Conservation (phyloP, 2,113 vertebrate genomes). For the Nyctereutes procyonoides region DNA sequence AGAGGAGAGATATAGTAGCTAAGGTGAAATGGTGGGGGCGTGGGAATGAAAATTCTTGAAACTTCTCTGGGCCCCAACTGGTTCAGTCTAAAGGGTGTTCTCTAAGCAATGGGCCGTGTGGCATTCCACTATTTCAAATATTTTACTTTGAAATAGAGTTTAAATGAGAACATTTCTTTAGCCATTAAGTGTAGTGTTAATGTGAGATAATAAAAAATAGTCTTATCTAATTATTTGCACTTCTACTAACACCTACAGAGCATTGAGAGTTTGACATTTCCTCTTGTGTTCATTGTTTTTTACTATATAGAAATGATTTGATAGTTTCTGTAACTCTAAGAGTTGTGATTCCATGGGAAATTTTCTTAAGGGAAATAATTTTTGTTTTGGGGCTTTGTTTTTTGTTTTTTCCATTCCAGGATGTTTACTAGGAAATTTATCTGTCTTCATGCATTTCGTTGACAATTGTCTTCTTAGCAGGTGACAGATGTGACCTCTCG, state of each 20-base stretch:
- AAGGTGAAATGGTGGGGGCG: background rate
- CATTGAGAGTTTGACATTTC: background rate
- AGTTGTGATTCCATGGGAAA: conserved; percentile 50
- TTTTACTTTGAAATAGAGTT: conserved; percentile 25
- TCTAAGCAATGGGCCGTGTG: background rate
- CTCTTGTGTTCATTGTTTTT: background rate
- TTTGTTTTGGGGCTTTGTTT: background rate
- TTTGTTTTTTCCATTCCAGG: conserved; percentile 23
- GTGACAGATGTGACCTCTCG: conserved; percentile 25
- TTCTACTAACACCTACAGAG: background rate
- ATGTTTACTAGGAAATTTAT: conserved; percentile 52
- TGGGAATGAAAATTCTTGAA: background rate
- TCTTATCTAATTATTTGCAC: background rate
- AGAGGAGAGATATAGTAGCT: background rate
- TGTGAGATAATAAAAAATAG: background rate
- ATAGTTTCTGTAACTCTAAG: conserved; percentile 6
- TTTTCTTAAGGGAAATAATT: background rate
- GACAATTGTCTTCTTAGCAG: background rate
- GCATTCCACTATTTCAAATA: background rate
- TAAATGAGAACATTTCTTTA: conserved; percentile 38
- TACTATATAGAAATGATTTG: background rate
- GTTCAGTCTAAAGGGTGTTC: conserved; percentile 15
- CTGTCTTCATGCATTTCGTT: background rate
- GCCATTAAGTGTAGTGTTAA: background rate
- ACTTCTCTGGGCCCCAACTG: background rate